These are phyloP conservation scores for Escarpia spicata DNA, from an alignment of 2,888 invertebrate genomes.

Conservation along the genomic window DNA sequence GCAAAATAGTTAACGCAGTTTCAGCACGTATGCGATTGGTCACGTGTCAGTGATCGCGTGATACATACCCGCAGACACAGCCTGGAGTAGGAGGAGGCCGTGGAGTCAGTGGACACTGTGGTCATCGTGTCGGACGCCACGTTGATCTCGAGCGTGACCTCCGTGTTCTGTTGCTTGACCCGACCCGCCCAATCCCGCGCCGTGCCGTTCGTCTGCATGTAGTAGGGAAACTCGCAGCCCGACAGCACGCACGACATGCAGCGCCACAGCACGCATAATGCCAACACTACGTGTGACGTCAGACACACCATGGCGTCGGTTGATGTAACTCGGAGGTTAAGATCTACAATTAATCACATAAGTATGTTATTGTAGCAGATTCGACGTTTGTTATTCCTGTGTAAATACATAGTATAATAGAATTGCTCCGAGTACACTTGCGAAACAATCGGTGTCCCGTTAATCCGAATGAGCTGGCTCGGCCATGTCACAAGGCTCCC, in stretches of 20 bases:
- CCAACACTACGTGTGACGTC: background rate
- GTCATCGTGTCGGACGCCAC: background rate
- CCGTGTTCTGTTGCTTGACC: background rate
- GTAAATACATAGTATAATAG: background rate
- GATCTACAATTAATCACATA: background rate
- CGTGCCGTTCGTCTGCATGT: conserved; percentile 31
- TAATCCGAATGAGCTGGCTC: background rate
- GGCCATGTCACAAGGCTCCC: no score
- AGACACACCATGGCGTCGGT: background rate
- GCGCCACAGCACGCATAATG: background rate
- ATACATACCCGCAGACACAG: conserved; percentile 31
- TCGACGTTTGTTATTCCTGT: background rate
- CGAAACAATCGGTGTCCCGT: background rate
- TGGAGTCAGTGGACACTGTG: conserved; percentile 5
- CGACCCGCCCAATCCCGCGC: conserved; percentile 31
- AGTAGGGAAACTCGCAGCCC: conserved; percentile 35
- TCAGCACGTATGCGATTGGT: background rate
- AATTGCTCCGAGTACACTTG: background rate
- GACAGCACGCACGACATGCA: background rate
- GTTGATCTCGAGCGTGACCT: conserved; percentile 5
- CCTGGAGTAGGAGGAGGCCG: conserved; percentile 27
- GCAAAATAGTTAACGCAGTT: background rate
- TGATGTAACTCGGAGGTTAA: background rate
- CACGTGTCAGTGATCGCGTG: background rate
- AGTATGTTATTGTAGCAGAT: background rate